Evolutionary conservation across 2,888 invertebrate genomes (phyloP), one percentile per base, ranked within the genome.

Genomic region (Amiota mariae): DNA sequence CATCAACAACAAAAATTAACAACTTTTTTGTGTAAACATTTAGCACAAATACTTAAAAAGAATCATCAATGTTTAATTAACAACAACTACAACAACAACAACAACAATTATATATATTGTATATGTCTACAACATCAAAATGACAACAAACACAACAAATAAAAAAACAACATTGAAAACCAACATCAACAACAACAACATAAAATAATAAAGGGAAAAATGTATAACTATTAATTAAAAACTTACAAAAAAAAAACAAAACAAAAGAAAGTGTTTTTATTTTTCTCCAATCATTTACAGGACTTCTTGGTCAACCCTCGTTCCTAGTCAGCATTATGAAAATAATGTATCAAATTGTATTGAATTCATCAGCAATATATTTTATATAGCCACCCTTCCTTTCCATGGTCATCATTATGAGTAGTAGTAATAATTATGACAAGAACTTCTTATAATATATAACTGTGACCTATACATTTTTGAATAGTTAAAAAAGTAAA

Each of bases 151-250:
- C 20, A 59, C 59, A 12, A 59, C 68, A 73, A 64, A 67, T 72
- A 79, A 68, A 73, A 75, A 77, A 80, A 80, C 74, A 77, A 74
- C 70, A 73, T 81, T 76, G 79, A 78, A 81, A 78, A 81, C 79
- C 72, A 75, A 72, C 75, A 76, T 74, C 70, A 76, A 73, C 70
- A 83, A 85, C 82, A 82, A 80, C 79, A 85, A 83, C 84, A 36
- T 80, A 82, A 80, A 78, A 61, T 82, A 84, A 86, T 86, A 86
- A 84, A 86, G 79, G 77, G 76, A 84, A 83, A 36, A 77, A 78
- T 84, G 86, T 86, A 86, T 86, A 86, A 86, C 85, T 85, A 86
- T 83, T 36, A 36, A 36, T 36, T 85, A 83, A 83, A 54, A 84
- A 83, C 85, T 84, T 80, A 85, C 75, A 72, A 80, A 76, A 36